Evolutionary conservation across 2,797 vertebrate genomes (phyloP).

Genomic region (Pipistrellus pygmaeus): DNA sequence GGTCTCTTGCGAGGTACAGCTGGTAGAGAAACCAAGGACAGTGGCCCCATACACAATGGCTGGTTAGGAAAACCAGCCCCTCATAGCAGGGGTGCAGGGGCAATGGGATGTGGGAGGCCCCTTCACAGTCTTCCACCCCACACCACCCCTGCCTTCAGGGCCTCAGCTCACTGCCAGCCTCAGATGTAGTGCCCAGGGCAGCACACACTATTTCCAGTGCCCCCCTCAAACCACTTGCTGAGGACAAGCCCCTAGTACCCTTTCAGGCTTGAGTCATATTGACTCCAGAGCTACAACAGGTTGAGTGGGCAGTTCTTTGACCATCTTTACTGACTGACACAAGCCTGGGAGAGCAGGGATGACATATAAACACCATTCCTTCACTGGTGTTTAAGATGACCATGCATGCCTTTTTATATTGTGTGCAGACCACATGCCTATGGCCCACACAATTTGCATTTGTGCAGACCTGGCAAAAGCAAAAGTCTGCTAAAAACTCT

Average conservation of each 20-base stretch:
- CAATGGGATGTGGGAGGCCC: neutral
- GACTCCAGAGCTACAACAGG: neutral
- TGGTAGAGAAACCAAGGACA: neutral
- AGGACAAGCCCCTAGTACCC: neutral
- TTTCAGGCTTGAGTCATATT: neutral
- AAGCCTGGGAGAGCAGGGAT: neutral
- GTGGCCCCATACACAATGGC: neutral
- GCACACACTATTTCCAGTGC: neutral
- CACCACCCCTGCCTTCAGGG: neutral
- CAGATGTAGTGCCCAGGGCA: neutral
- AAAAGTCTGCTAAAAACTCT: conserved; percentile 64
- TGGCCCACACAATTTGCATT: neutral
- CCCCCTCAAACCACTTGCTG: neutral
- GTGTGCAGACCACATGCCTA: neutral
- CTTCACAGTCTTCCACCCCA: no score
- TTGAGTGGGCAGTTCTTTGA: conserved; percentile 6
- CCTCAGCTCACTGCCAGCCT: neutral
- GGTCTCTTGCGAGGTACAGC: neutral
- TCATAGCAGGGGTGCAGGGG: neutral
- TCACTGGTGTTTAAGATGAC: conserved; percentile 36
- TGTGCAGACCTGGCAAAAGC: conserved; percentile 30
- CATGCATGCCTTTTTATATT: neutral
- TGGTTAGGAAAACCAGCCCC: conserved; percentile 36
- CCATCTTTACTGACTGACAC: neutral
- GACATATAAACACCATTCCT: conserved; percentile 11